Evolutionary conservation across 2,797 vertebrate genomes (phyloP).

Genomic region (Chelon auratus): DNA sequence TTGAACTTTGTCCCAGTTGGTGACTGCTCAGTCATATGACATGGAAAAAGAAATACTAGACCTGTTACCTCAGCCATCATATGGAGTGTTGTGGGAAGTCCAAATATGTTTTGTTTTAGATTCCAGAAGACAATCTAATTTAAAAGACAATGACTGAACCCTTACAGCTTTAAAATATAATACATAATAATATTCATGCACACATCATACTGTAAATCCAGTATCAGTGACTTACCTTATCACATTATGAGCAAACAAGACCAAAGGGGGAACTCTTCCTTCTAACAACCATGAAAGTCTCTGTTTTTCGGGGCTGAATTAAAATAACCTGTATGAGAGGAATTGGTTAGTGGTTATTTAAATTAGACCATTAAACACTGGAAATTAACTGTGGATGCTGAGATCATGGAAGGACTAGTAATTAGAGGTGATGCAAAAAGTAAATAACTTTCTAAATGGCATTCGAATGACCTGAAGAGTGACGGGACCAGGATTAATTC

Average conservation of each 20-base stretch:
- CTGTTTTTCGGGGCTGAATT: not conserved
- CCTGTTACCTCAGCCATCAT: slow-evolving; percentile 31
- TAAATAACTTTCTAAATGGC: not conserved
- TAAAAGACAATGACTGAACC: slow-evolving; percentile 6
- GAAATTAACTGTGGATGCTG: not conserved
- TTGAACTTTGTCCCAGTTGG: slow-evolving; percentile 87
- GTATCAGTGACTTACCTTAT: slow-evolving; percentile 13
- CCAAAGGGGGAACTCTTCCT: not conserved
- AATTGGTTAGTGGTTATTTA: no score
- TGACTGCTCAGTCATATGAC: slow-evolving; percentile 81
- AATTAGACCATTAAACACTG: no score
- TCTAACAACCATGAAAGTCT: not conserved
- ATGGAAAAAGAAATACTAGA: slow-evolving; percentile 84
- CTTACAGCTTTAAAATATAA: not conserved
- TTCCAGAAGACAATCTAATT: slow-evolving; percentile 3
- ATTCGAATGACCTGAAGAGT: not conserved
- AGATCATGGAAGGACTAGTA: not conserved
- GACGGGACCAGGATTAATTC: not conserved
- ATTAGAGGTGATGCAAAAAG: not conserved
- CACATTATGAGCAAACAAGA: slow-evolving; percentile 22
- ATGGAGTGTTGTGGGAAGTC: slow-evolving; percentile 40
- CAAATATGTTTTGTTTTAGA: slow-evolving; percentile 40
- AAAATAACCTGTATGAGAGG: not conserved
- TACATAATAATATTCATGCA: not conserved
- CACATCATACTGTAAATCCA: not conserved